Conservation (phyloP, 2,888 invertebrate genomes). For the Saturnia pavonia region DNA sequence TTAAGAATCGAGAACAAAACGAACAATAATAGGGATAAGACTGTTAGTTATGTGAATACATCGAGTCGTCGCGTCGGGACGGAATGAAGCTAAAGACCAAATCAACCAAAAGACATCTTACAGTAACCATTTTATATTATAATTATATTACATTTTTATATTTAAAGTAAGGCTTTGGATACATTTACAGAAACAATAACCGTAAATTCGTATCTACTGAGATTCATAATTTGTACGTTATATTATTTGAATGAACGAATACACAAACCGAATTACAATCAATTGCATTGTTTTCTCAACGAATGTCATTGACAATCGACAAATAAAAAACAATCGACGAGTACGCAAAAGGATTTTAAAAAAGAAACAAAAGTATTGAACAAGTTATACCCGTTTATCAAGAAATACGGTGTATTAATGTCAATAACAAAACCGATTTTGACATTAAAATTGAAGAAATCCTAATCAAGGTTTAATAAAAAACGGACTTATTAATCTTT, state of each 20-base stretch:
- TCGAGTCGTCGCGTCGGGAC: not conserved
- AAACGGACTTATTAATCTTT: not conserved
- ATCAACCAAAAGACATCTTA: not conserved
- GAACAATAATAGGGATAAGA: not conserved
- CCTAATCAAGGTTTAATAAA: not conserved
- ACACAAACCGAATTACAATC: not conserved
- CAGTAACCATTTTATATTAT: not conserved
- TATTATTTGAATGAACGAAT: not conserved
- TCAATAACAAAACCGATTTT: not conserved
- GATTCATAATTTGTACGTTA: constrained; percentile 4
- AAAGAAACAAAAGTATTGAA: not conserved
- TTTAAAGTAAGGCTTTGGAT: not conserved
- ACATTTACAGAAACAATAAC: not conserved
- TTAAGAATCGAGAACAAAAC: not conserved
- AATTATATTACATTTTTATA: not conserved
- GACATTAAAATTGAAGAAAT: not conserved
- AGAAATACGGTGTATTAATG: not conserved
- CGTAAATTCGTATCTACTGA: not conserved
- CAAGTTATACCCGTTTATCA: not conserved
- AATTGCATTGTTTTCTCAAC: not conserved
- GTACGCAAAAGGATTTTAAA: not conserved
- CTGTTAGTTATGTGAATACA: not conserved
- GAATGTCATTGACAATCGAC: not conserved
- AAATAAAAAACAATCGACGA: not conserved
- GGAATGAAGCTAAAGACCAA: not conserved